A percentile compares a stretch with the other conserved stretches of the same genome.
Conservation (phyloP, 2,113 vertebrate genomes). For the Erinaceus europaeus region DNA sequence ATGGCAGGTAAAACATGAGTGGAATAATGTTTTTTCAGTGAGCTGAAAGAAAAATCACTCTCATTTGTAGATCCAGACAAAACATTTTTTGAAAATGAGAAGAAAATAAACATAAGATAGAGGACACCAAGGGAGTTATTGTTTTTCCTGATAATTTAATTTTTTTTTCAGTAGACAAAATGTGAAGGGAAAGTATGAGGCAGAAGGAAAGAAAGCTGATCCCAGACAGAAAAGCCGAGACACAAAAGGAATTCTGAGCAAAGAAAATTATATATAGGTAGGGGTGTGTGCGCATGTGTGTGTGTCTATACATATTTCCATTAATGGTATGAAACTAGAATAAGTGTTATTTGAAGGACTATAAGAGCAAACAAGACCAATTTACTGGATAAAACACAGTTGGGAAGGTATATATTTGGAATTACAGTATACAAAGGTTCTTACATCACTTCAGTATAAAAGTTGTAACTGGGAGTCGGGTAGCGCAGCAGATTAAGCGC, state of each 20-base stretch:
- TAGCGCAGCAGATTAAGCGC: no score
- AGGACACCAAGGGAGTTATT: slow-evolving; percentile 2
- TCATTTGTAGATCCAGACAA: no score
- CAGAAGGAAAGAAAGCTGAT: slow-evolving; percentile 28
- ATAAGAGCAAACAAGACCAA: not conserved
- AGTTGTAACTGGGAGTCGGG: no score
- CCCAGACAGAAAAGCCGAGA: not conserved
- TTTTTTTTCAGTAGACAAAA: slow-evolving; percentile 24
- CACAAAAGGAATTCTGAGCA: not conserved
- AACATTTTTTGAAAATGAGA: no score
- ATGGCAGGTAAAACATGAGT: not conserved
- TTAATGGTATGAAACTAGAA: not conserved
- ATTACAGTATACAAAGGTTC: not conserved
- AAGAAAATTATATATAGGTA: slow-evolving; percentile 33
- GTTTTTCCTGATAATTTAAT: slow-evolving; percentile 20
- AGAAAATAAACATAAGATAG: not conserved
- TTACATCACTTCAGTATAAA: not conserved
- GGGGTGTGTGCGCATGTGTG: no score
- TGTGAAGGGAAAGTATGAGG: not conserved
- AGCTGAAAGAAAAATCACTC: no score
- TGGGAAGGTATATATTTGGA: not conserved
- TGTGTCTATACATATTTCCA: not conserved
- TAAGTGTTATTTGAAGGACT: no score
- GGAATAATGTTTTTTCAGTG: not conserved
- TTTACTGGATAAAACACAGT: not conserved